Conservation (phyloP, 2,888 invertebrate species). For the Metellina segmentata region DNA sequence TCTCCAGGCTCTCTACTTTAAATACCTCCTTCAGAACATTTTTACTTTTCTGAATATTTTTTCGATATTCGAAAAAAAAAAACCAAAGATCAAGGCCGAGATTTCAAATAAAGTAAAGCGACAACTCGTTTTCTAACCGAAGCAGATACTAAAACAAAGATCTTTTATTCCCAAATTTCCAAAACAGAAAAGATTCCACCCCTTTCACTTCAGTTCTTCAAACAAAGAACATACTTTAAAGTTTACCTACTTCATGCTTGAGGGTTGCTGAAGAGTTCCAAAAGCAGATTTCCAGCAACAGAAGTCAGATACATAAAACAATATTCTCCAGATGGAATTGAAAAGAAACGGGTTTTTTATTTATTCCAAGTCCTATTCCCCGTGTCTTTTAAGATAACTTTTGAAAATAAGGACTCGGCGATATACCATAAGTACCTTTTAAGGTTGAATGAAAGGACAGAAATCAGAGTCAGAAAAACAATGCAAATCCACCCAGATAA, state of each 20-base stretch:
- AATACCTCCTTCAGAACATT: background rate
- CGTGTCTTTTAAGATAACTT: background rate
- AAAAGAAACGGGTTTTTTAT: background rate
- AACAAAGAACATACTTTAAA: background rate
- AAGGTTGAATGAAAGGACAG: background rate
- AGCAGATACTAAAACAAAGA: background rate
- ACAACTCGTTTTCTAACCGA: background rate
- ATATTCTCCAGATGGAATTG: background rate
- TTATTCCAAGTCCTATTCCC: background rate
- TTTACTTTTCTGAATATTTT: background rate
- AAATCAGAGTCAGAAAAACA: constrained; percentile 7
- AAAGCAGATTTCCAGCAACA: background rate
- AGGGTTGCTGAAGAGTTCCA: background rate
- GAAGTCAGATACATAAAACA: background rate
- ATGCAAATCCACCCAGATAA: constrained; percentile 23
- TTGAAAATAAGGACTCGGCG: background rate
- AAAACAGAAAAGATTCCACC: background rate
- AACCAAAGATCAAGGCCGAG: too few relatives aligned
- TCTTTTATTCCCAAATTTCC: background rate
- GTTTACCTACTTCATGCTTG: background rate
- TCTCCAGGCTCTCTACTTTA: background rate
- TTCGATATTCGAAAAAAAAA: background rate
- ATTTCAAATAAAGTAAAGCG: background rate
- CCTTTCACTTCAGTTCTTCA: background rate
- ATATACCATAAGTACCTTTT: background rate